Evolutionary conservation across 2,113 vertebrate species (phyloP), one percentile per base, ranked within the genome.

Genomic region (Antennarius striatus): DNA sequence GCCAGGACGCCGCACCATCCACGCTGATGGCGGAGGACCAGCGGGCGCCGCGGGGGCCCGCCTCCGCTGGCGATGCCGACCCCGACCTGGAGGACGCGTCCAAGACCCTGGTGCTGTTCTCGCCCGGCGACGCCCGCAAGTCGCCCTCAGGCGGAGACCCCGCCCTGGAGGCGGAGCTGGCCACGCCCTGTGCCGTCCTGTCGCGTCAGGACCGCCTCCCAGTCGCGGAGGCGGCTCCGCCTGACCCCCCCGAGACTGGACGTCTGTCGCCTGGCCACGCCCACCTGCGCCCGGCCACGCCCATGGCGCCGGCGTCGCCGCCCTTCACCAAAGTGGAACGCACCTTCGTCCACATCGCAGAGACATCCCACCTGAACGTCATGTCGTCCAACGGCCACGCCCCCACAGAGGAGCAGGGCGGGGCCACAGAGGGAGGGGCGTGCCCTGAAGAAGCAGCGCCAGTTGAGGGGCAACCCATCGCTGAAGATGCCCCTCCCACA

Each of bases 271-370:
- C 95, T 95, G 0, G 88, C 95, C 93, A 95, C 80, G 95, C 94
- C 3, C 95, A 96, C 81, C 80, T 94, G 76, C 94, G 94, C 81
- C 94, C 94, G 4, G 89, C 86, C 0, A 28, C 91, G 62, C 81
- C 90, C 0, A 91, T 93, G 13, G 82, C 92, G 63, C 90, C 88
- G 11, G 90, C 94, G 42, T 98, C 97, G 59, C 96, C 95, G 8
- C 95, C 95, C 13, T 97, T 99, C 83, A 96, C 96, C 91, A 98
- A 97, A 94, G 96, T 99, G 0, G 97, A 99, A 85, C 95, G 94
- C 82, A 99, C 97, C 1, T 99, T 99, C 74, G 88, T 98, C 71
- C 97, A 98, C 63, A 98, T 98, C 12, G 95, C 96, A 0, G 97
- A 99, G 90, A 98, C 96, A 59, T 95, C 95, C 6, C 97, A 98